phyloP scores from a whole-genome alignment of 1,140 invertebrate genomes.

The Copidosoma floridanum region DNA sequence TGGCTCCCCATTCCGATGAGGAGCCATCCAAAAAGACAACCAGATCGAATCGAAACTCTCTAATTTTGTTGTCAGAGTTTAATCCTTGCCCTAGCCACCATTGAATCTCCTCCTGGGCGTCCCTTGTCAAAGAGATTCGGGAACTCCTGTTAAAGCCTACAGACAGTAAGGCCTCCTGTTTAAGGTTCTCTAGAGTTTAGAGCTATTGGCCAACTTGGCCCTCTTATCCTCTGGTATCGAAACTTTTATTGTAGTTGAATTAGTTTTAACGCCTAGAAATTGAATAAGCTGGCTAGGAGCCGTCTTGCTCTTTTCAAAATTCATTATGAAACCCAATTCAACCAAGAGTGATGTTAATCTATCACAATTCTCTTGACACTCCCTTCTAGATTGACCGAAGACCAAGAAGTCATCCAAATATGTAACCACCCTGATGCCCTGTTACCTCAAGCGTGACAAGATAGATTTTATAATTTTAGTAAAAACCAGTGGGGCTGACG shows the following conservation, averaged over 20 bases:
- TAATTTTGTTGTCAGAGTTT: conserved; percentile 12
- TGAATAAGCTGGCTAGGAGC: no score
- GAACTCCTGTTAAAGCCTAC: conserved; percentile 19
- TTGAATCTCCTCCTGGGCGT: conserved; percentile 3
- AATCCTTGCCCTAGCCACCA: conserved; percentile 13
- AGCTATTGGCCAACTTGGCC: no score
- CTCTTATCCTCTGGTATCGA: no score
- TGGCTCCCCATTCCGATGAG: conserved; percentile 40
- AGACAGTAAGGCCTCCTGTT: conserved; percentile 22
- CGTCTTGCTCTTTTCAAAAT: no score
- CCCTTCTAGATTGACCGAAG: not conserved
- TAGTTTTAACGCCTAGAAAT: no score
- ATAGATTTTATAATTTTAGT: not conserved
- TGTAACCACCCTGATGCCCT: not conserved
- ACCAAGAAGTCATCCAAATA: not conserved
- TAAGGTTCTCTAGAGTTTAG: conserved; percentile 24
- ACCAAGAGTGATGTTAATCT: no score
- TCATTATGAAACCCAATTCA: no score
- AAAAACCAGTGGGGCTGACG: not conserved
- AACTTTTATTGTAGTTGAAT: no score
- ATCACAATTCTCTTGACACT: not conserved
- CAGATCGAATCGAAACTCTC: no score
- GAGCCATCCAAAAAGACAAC: conserved; percentile 49
- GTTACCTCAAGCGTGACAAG: not conserved
- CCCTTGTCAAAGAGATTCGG: not conserved